Percentiles rank a stretch among this genome's conserved stretches.
Conservation (phyloP, 2,888 invertebrate species). For the Theodoxus fluviatilis region DNA sequence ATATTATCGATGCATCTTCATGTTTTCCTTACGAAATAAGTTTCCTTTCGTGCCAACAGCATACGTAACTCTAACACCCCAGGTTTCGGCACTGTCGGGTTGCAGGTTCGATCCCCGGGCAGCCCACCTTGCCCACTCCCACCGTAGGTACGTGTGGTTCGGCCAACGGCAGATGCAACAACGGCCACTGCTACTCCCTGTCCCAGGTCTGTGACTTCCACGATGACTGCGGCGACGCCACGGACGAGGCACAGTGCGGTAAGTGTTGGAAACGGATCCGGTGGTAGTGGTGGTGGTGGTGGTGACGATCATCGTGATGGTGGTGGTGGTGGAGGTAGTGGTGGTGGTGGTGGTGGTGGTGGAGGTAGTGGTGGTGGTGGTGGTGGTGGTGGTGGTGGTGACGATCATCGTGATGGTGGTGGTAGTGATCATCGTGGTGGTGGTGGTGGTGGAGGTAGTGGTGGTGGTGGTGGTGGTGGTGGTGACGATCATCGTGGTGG, state of each 20-base stretch:
- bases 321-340: conserved; percentile 11
- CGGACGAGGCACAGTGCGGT: conserved; percentile 59
- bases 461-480: background rate
- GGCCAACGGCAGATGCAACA: no score
- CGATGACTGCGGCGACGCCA: conserved; percentile 58
- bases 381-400: background rate
- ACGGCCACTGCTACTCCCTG: no score
- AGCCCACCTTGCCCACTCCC: no score
- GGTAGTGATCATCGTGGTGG: background rate
- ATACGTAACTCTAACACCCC: no score
- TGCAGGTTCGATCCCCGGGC: no score
- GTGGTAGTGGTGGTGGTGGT: background rate
- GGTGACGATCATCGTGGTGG: background rate
- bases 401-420: background rate
- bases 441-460: background rate
- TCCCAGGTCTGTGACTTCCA: conserved; percentile 56
- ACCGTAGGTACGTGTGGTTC: no score
- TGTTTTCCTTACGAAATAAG: no score
- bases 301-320: conserved; percentile 1
- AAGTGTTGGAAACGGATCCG: no score
- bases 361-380: background rate
- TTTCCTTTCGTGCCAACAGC: no score
- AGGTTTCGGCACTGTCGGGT: no score
- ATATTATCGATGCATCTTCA: no score
- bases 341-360: background rate